Evolutionary conservation across 2,888 invertebrate species (phyloP), one percentile per base, ranked within the genome.

Genomic region (Dorcus parallelipipedus): DNA sequence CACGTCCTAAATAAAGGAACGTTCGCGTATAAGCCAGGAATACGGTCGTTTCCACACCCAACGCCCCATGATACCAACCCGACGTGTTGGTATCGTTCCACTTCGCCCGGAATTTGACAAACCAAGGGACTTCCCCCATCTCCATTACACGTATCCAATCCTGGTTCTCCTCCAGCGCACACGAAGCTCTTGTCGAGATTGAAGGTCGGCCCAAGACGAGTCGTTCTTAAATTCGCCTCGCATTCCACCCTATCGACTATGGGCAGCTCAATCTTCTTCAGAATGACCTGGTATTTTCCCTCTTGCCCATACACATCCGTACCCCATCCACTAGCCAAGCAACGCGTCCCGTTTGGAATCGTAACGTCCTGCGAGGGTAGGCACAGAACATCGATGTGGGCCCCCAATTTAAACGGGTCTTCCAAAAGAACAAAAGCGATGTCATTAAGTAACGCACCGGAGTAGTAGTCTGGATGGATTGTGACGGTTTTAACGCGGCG

Each of bases 81-180:
- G 17, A 79, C 81, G 62, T 84, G 84, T 0, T 79, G 80, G 62
- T 82, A 84, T 10, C 76, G 76, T 7, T 54, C 64, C 0, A 73
- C 71, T 43, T 75, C 68, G 49, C 81, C 82, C 59, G 78, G 77
- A 52, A 86, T 75, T 1, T 89, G 87, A 64, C 92, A 93, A 0
- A 89, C 88, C n/a, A 93, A 78, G 0, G 92, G 90, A 20, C 90
- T 88, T 0, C 92, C 92, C 0, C 92, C 92, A 71, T 93, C 92
- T 3, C 71, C 87, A 70, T 84, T 84, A 78, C 92, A 91, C 0
- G 90, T 87, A 67, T 91, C 91, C 62, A 83, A 84, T n/a, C 84
- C 87, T 0, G 76, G 69, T 68, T 88, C 89, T 0, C 91, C 91
- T 0, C 91, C 91, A 0, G 92, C 92, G 70, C 93, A 93, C 59